Conservation (phyloP, 2,888 invertebrate species). For the Actias luna region DNA sequence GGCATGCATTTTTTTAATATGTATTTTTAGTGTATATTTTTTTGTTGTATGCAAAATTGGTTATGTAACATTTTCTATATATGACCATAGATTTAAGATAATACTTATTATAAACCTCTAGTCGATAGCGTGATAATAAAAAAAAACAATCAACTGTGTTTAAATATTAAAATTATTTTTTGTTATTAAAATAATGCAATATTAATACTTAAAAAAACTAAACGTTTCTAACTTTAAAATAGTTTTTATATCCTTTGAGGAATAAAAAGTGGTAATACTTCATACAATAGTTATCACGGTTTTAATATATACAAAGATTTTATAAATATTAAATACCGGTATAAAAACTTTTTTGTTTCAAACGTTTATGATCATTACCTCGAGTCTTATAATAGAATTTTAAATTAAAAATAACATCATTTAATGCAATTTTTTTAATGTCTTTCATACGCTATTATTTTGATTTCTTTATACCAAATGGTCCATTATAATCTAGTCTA, state of each 20-base stretch:
- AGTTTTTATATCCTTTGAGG: not conserved
- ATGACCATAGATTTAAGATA: not conserved
- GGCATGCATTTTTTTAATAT: constrained; percentile 37
- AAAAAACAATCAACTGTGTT: constrained; percentile 16
- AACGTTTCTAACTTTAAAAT: constrained; percentile 3
- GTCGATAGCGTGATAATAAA: constrained; percentile 15
- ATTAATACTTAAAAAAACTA: not conserved
- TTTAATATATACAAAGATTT: no score
- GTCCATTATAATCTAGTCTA: constrained; percentile 29
- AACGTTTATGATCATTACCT: constrained; percentile 1
- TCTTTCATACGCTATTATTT: constrained; percentile 8
- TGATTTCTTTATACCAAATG: constrained; percentile 21
- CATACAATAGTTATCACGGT: no score
- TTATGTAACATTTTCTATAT: not conserved
- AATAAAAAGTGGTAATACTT: not conserved
- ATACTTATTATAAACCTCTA: constrained; percentile 17
- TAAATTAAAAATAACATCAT: constrained; percentile 14
- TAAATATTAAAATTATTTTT: constrained; percentile 1
- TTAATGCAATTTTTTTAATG: constrained; percentile 11
- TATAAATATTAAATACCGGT: not conserved
- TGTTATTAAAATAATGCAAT: not conserved
- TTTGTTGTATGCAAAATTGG: not conserved
- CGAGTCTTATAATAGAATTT: not conserved
- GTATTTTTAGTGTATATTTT: constrained; percentile 15
- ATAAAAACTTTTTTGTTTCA: not conserved